Conservation (phyloP, 2,113 vertebrate species). For the Odontesthes bonariensis region DNA sequence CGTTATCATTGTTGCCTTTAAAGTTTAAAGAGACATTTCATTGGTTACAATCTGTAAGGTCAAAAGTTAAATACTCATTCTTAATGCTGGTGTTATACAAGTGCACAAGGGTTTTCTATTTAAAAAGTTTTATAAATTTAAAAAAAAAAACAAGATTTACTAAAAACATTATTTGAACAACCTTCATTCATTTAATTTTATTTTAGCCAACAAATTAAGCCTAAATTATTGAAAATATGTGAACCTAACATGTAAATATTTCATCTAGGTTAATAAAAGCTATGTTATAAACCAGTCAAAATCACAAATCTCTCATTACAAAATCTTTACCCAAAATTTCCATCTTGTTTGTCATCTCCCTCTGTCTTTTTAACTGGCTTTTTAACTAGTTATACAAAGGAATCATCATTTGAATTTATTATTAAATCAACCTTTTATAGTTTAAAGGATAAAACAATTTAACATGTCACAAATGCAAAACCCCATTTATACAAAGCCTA, state of each 20-base stretch:
- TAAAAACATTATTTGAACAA: slow-evolving; percentile 94
- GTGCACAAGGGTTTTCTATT: slow-evolving; percentile 91
- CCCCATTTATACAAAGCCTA: slow-evolving; percentile 76
- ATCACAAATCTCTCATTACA: slow-evolving; percentile 91
- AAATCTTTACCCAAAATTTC: slow-evolving; percentile 88
- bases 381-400: slow-evolving; percentile 96
- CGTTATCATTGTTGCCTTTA: slow-evolving; percentile 99
- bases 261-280: slow-evolving; percentile 93
- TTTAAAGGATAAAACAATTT: slow-evolving; percentile 87
- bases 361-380: slow-evolving; percentile 81
- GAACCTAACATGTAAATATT: slow-evolving; percentile 93
- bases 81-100: slow-evolving; percentile 97
- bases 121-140: slow-evolving; percentile 94
- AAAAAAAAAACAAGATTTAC: slow-evolving; percentile 90
- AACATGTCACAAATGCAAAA: slow-evolving; percentile 86
- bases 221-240: slow-evolving; percentile 91
- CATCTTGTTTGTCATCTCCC: slow-evolving; percentile 87
- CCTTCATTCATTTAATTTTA: slow-evolving; percentile 96
- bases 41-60: slow-evolving; percentile 99
- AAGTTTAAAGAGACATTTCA: slow-evolving; percentile 99
- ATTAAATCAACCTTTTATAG: slow-evolving; percentile 90
- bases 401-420: slow-evolving; percentile 87
- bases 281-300: slow-evolving; percentile 95
- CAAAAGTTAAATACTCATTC: slow-evolving; percentile 99
- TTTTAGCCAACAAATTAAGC: slow-evolving; percentile 98